Percentiles rank a stretch among this genome's conserved stretches.
These are phyloP conservation scores for Periparus ater DNA, from an alignment of 2,797 vertebrate species.

Conservation along the genomic window DNA sequence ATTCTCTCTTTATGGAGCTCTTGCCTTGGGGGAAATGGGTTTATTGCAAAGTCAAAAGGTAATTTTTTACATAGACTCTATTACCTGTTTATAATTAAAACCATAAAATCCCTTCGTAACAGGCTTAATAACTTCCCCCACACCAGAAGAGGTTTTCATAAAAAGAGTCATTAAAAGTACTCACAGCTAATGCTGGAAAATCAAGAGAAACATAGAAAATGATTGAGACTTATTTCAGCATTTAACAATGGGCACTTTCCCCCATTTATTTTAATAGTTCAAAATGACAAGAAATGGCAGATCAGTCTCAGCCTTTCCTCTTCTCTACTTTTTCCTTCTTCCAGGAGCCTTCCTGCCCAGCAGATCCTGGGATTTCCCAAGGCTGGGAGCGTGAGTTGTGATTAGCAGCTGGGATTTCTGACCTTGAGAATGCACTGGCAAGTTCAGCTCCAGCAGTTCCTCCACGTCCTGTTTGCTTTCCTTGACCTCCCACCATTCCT, in stretches of 20 bases:
- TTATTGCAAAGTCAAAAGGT: slow-evolving; percentile 62
- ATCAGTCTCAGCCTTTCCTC: neutral
- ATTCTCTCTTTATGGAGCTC: slow-evolving; percentile 24
- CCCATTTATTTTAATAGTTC: neutral
- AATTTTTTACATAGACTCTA: slow-evolving; percentile 56
- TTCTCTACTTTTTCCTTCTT: neutral
- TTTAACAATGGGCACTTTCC: neutral
- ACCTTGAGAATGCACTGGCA: neutral
- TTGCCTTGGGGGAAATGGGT: slow-evolving; percentile 21
- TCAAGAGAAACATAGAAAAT: slow-evolving; percentile 39
- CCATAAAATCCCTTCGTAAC: slow-evolving; percentile 61
- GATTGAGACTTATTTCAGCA: neutral
- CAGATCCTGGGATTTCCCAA: neutral
- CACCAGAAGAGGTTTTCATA: slow-evolving; percentile 56
- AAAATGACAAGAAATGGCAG: neutral
- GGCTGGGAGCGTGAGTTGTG: neutral
- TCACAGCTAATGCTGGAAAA: slow-evolving; percentile 50
- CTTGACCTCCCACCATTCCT: neutral
- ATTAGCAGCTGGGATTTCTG: neutral
- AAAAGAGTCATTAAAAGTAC: slow-evolving; percentile 65
- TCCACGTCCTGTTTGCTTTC: rapidly evolving
- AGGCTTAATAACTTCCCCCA: slow-evolving; percentile 58
- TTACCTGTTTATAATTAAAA: slow-evolving; percentile 76
- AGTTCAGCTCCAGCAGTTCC: neutral
- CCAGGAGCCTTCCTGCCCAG: neutral